Conservation (phyloP, 2,113 vertebrate species). For the Zosterops hypoxanthus region DNA sequence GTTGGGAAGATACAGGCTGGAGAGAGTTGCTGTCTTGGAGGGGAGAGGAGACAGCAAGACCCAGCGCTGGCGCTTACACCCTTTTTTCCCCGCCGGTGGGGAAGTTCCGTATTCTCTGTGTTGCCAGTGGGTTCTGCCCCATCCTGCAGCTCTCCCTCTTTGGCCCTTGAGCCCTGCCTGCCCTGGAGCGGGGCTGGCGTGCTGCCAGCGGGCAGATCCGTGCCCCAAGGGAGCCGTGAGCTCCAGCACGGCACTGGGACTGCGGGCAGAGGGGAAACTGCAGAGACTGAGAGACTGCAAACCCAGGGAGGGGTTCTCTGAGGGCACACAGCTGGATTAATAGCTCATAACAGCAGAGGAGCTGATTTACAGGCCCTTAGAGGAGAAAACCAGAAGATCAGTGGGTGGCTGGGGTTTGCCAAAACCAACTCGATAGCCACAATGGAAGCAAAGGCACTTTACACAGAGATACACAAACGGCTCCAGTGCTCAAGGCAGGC, state of each 20-base stretch:
- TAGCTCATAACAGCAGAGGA: background rate
- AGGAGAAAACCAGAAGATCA: background rate
- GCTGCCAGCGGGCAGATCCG: background rate
- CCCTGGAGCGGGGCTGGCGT: background rate
- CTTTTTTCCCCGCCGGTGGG: background rate
- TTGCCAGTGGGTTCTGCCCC: background rate
- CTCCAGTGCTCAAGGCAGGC: background rate
- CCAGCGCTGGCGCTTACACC: background rate
- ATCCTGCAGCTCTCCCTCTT: background rate
- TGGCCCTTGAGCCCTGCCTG: background rate
- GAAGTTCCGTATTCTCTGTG: background rate
- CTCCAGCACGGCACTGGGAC: fast-evolving
- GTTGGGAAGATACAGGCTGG: background rate
- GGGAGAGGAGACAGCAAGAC: background rate
- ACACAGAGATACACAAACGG: background rate
- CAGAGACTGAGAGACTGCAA: background rate
- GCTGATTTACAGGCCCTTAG: background rate
- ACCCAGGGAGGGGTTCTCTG: background rate
- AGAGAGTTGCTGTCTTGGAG: background rate
- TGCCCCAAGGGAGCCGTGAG: background rate
- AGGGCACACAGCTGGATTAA: background rate
- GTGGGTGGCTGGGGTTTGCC: slow-evolving; percentile 16
- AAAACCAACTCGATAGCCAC: background rate
- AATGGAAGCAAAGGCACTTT: background rate
- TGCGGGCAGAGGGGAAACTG: background rate